Evolutionary conservation across 2,797 vertebrate species (phyloP).

Genomic region (Hozukius guyotensis): DNA sequence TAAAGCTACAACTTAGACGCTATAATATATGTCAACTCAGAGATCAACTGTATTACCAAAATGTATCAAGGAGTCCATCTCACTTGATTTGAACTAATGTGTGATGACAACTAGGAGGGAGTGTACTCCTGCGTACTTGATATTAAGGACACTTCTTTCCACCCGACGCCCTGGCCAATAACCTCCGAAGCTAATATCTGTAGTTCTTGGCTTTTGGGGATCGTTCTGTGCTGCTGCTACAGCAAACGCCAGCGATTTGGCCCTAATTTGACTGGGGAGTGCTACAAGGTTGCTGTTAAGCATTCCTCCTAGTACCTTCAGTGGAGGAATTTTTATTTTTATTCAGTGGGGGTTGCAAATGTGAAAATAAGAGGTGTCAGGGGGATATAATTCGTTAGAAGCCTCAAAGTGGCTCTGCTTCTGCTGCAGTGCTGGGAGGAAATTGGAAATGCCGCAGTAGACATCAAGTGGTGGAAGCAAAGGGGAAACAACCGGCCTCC

Average conservation of each 20-base stretch:
- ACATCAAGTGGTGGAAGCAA: constrained; percentile 13
- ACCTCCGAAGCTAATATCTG: constrained; percentile 69
- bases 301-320: constrained; percentile 44
- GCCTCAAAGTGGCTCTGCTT: constrained; percentile 29
- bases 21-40: constrained; percentile 36
- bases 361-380: constrained; percentile 41
- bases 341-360: constrained; percentile 35
- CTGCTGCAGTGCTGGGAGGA: constrained; percentile 38
- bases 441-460: constrained; percentile 30
- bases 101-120: constrained; percentile 44
- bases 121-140: constrained; percentile 31
- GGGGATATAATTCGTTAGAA: constrained; percentile 41
- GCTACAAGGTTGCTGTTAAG: constrained; percentile 65
- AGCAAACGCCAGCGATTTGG: constrained; percentile 60
- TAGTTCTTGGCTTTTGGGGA: constrained; percentile 54
- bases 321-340: constrained; percentile 9
- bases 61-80: constrained; percentile 50
- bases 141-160: constrained; percentile 57
- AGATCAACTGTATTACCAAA: constrained; percentile 32
- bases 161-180: constrained; percentile 51
- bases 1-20: constrained; percentile 32
- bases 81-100: constrained; percentile 54
- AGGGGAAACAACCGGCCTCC: neutral
- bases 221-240: constrained; percentile 37
- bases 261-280: constrained; percentile 69